Percentiles rank a stretch among this genome's conserved stretches.
phyloP scores from a whole-genome alignment of 1,140 invertebrate species.

The Neodiprion fabricii region DNA sequence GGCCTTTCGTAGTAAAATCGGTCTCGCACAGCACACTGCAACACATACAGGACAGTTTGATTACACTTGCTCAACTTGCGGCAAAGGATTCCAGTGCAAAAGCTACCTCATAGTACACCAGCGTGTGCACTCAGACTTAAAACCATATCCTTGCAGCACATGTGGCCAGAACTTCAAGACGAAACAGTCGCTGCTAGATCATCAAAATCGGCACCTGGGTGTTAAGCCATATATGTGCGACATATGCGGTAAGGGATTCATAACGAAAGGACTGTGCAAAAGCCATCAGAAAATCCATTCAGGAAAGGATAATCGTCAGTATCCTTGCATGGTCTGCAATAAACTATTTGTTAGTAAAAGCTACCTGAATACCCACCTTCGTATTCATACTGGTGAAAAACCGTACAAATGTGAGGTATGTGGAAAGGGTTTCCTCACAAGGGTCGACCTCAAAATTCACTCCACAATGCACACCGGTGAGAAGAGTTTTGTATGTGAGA shows the following conservation, averaged over 20 bases:
- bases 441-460: constrained; percentile 68
- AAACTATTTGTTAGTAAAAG: constrained; percentile 77
- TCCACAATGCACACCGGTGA: constrained; percentile 75
- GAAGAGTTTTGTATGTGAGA: constrained; percentile 72
- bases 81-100: constrained; percentile 77
- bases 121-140: constrained; percentile 70
- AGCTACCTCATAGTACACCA: constrained; percentile 76
- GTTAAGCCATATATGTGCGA: constrained; percentile 83
- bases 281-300: constrained; percentile 76
- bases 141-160: constrained; percentile 67
- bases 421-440: constrained; percentile 71
- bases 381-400: constrained; percentile 88
- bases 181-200: constrained; percentile 77
- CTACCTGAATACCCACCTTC: constrained; percentile 82
- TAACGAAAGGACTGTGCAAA: constrained; percentile 77
- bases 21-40: constrained; percentile 72
- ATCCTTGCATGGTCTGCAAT: constrained; percentile 71
- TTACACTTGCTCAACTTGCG: constrained; percentile 72
- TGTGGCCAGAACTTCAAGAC: constrained; percentile 75
- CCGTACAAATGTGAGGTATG: constrained; percentile 74
- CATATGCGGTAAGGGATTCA: constrained; percentile 81
- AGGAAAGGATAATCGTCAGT: constrained; percentile 70
- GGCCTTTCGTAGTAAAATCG: constrained; percentile 72
- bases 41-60: constrained; percentile 72
- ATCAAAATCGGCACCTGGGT: constrained; percentile 82